Evolutionary conservation across 2,888 invertebrate species (phyloP), one percentile per base, ranked within the genome.

Genomic region (Tenthredo livida): DNA sequence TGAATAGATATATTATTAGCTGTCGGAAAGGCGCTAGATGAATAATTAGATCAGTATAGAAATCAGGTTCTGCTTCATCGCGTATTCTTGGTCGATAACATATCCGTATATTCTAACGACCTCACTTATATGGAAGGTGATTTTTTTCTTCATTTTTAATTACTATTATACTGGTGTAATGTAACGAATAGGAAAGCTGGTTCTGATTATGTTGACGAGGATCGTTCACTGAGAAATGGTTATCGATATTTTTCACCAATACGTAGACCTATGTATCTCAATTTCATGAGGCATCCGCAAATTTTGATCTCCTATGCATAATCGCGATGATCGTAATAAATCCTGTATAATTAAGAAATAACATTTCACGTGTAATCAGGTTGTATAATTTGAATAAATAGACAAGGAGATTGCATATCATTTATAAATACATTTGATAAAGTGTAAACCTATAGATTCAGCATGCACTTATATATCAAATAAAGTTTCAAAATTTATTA

Each of bases 351-450:
- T 2, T 33, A 67, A 67, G 6, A 43, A 43, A 10, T 43, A 43
- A 40, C 21, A 40, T 21, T 7, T 5, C 33, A 17, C 33, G 33
- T 67, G 33, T 33, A 33, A 33, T 33, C 67, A 33, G 67, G 67
- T 43, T 73, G n/a, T 17, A 43, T 43, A 73, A 73, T 43, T 73
- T 73, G 73, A 77, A 33, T 40, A 33, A 77, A 77, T 77, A 77
- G 77, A 77, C 77, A 37, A 54, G 77, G 17, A 77, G 47, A 29
- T 77, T 77, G 50, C 29, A 54, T 50, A 77, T 29, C 50, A 50
- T 77, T 77, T 77, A 77, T 77, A 54, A 77, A 40, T 43, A 73
- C 33, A 82, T 61, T 65, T 21, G 33, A 78, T 47, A 33, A 33
- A 67, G 12, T 67, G 61, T 67, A 25, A 67, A 17, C 1, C 12